These are phyloP conservation scores for Xylota segnis DNA, from an alignment of 2,888 invertebrate species.

Conservation along the genomic window DNA sequence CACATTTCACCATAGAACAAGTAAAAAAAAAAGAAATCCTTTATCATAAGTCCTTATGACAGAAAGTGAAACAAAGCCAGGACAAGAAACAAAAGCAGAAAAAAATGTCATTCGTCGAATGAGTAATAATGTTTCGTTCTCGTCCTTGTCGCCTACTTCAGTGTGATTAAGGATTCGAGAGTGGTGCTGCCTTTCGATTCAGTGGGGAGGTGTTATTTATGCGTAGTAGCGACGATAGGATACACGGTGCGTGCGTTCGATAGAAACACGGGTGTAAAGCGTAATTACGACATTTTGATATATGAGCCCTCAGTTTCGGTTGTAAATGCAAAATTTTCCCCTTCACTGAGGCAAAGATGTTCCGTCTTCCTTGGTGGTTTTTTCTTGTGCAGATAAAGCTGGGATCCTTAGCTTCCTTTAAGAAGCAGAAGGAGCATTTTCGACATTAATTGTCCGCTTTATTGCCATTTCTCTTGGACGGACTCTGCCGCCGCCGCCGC, in stretches of 20 bases:
- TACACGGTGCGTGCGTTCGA: not conserved
- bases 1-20: slow-evolving; percentile 4
- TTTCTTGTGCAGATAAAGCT: too few relatives aligned
- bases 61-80: slow-evolving; percentile 3
- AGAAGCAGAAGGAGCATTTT: slow-evolving; percentile 22
- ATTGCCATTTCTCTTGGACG: slow-evolving; percentile 43
- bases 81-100: not conserved
- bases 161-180: slow-evolving; percentile 63
- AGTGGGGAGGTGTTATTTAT: slow-evolving; percentile 15
- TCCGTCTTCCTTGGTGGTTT: not conserved
- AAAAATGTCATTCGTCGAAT: slow-evolving; percentile 42
- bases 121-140: slow-evolving; percentile 16
- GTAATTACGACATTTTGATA: slow-evolving; percentile 64
- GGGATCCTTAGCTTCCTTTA: not conserved
- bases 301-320: slow-evolving; percentile 40
- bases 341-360: slow-evolving; percentile 18
- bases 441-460: slow-evolving; percentile 71
- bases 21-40: slow-evolving; percentile 21
- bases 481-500: not conserved
- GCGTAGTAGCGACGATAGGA: not conserved
- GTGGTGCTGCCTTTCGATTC: slow-evolving; percentile 11
- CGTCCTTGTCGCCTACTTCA: slow-evolving; percentile 3
- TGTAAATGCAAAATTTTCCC: slow-evolving; percentile 51
- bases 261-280: not conserved
- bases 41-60: slow-evolving; percentile 23